Conservation (phyloP, 1,140 invertebrate species). For the Danaus plexippus region DNA sequence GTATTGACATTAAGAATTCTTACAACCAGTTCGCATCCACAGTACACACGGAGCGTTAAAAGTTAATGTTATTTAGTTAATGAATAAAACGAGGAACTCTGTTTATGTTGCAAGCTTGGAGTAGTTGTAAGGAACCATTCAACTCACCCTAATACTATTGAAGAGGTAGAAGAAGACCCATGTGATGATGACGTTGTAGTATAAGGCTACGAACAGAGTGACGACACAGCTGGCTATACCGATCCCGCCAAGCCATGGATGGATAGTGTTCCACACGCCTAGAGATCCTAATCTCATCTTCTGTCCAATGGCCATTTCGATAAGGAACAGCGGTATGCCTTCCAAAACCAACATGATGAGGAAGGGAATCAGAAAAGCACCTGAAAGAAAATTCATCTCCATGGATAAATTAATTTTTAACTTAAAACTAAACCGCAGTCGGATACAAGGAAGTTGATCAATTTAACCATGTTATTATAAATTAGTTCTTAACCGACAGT, state of each 20-base stretch:
- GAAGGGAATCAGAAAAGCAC: conserved; percentile 97
- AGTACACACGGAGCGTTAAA: too few relatives aligned
- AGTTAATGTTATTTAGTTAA: too few relatives aligned
- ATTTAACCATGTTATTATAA: too few relatives aligned
- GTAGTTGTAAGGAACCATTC: neutral
- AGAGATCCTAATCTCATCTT: conserved; percentile 89
- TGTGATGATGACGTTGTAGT: conserved; percentile 98
- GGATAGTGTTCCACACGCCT: conserved; percentile 95
- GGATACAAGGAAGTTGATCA: too few relatives aligned
- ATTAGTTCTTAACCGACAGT: too few relatives aligned
- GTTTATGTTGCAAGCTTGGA: too few relatives aligned
- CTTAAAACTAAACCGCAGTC: neutral
- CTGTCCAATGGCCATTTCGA: conserved; percentile 95
- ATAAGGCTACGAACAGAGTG: conserved; percentile 92
- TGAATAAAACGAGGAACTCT: too few relatives aligned
- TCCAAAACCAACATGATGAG: conserved; percentile 93
- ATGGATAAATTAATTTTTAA: too few relatives aligned
- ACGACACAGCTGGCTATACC: conserved; percentile 93
- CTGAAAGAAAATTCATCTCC: conserved; percentile 68
- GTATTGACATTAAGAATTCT: too few relatives aligned
- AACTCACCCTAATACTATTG: conserved; percentile 87
- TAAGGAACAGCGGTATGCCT: conserved; percentile 93
- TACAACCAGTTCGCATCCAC: too few relatives aligned
- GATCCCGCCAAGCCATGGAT: conserved; percentile 92
- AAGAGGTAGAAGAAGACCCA: conserved; percentile 98